A percentile compares a stretch with the other conserved stretches of the same genome.
phyloP scores from a whole-genome alignment of 1,140 invertebrate species.

The Drosophila chauvacae region DNA sequence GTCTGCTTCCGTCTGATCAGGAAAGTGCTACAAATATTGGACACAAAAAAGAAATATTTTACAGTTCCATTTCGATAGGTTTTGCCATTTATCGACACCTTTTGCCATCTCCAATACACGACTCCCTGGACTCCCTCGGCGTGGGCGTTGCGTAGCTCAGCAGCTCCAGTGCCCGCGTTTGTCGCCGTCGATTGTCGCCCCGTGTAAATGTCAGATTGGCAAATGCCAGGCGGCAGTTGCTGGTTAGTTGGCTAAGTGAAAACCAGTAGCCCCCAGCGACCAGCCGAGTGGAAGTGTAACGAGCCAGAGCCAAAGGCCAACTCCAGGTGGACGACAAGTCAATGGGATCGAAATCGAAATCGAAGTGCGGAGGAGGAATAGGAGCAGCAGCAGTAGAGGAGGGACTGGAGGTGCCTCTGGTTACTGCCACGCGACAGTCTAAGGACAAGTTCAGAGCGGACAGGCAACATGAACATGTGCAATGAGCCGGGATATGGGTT shows the following conservation, averaged over 20 bases:
- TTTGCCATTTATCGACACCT: background rate
- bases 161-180: conserved; percentile 59
- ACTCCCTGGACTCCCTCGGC: conserved; percentile 16
- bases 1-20: no score
- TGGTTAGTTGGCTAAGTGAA: conserved; percentile 40
- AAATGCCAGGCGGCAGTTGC: conserved; percentile 53
- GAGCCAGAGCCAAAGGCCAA: conserved; percentile 70
- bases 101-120: background rate
- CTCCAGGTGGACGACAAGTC: conserved; percentile 66
- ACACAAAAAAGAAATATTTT: background rate
- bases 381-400: background rate
- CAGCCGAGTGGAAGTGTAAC: conserved; percentile 71
- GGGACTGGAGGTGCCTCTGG: conserved; percentile 1
- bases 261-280: conserved; percentile 70
- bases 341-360: conserved; percentile 54
- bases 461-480: conserved; percentile 52
- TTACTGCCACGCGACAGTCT: conserved; percentile 25
- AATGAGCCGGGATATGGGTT: conserved; percentile 46
- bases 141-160: conserved; percentile 78
- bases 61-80: background rate
- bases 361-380: conserved; percentile 27
- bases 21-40: no score
- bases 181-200: conserved; percentile 65
- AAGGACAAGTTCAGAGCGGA: conserved; percentile 60
- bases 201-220: conserved; percentile 72